These are phyloP conservation scores for Meghimatium bilineatum DNA, from an alignment of 2,888 invertebrate species.

Conservation along the genomic window DNA sequence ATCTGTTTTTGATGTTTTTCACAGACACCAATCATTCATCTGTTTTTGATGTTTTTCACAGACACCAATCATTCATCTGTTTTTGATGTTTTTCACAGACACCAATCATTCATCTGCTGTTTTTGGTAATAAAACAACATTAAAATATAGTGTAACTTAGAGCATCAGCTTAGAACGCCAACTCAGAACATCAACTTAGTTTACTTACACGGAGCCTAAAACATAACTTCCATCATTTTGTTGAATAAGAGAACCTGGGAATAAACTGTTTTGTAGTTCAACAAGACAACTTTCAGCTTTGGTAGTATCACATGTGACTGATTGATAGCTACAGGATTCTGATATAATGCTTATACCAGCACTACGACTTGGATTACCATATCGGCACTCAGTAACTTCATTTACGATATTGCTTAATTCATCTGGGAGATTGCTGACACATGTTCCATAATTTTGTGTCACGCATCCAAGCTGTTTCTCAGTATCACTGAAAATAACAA, in stretches of 20 bases:
- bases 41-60: too few species aligned
- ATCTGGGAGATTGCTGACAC: background rate
- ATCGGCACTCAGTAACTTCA: slow-evolving; percentile 13
- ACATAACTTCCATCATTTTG: too few species aligned
- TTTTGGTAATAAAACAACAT: too few species aligned
- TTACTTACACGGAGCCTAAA: background rate
- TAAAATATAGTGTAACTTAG: too few species aligned
- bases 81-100: too few species aligned
- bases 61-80: too few species aligned
- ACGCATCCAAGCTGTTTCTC: slow-evolving; percentile 5
- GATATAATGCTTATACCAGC: background rate
- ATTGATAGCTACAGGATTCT: background rate
- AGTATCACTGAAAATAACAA: slow-evolving; percentile 6
- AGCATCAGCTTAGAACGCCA: too few species aligned
- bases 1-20: too few species aligned
- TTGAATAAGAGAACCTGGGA: too few species aligned
- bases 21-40: too few species aligned
- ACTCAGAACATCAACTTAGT: background rate
- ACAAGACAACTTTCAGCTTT: background rate
- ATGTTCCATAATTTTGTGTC: slow-evolving; percentile 2
- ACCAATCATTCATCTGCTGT: too few species aligned
- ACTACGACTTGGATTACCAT: background rate
- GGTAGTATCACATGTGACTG: slow-evolving; percentile 1
- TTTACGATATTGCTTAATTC: background rate
- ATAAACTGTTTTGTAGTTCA: background rate